Percentiles rank a stretch among this genome's conserved stretches.
Evolutionary conservation across 1,140 invertebrate genomes (phyloP).

Genomic region (Solenopsis invicta): DNA sequence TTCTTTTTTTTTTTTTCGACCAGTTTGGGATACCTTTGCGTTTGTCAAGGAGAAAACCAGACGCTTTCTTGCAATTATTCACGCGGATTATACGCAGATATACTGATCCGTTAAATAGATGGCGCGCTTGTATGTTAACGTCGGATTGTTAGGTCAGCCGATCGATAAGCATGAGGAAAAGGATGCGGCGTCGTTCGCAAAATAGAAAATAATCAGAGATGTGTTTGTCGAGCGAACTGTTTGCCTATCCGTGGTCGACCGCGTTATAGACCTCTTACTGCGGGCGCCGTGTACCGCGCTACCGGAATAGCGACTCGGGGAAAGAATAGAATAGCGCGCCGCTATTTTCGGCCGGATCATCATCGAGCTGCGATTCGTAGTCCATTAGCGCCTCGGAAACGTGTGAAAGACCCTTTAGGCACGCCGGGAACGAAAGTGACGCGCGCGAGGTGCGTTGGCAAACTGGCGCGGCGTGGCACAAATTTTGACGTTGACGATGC

Average conservation of each 20-base stretch:
- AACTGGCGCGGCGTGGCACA: conserved; percentile 65
- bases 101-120: conserved; percentile 1
- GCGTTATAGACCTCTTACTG: conserved; percentile 16
- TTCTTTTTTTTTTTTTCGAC: background rate
- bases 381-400: conserved; percentile 47
- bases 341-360: conserved; percentile 72
- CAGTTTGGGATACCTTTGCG: background rate
- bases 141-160: background rate
- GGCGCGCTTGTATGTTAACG: background rate
- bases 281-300: conserved; percentile 60
- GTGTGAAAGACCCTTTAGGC: conserved; percentile 69
- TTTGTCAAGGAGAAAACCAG: background rate
- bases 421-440: conserved; percentile 70
- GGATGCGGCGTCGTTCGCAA: conserved; percentile 6
- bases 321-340: conserved; percentile 66
- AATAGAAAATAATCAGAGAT: conserved; percentile 12
- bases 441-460: conserved; percentile 51
- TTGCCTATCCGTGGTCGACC: conserved; percentile 22
- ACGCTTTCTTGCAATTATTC: background rate
- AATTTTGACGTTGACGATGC: conserved; percentile 71
- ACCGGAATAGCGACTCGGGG: conserved; percentile 67
- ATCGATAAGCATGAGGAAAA: background rate
- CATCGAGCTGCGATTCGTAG: conserved; percentile 67
- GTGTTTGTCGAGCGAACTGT: conserved; percentile 26
- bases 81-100: background rate